A percentile compares a stretch with the other conserved stretches of the same genome.
These are phyloP conservation scores for Pardalotus punctatus DNA, from an alignment of 2,113 vertebrate species.

Conservation along the genomic window DNA sequence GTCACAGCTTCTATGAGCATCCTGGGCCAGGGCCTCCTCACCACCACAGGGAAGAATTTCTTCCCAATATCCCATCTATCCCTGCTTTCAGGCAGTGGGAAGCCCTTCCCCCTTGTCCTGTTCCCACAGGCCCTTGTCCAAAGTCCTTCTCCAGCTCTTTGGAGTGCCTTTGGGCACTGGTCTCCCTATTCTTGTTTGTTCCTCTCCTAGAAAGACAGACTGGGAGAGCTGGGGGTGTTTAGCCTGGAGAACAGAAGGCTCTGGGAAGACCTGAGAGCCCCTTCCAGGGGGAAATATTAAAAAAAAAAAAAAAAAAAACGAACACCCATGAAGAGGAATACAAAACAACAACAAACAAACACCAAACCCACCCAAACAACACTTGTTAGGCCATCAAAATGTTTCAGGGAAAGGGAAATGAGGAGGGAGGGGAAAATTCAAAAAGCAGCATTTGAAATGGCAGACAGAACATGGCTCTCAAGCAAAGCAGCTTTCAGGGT, in stretches of 20 bases:
- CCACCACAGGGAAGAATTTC: background rate
- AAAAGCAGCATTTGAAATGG: background rate
- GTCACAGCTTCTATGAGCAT: background rate
- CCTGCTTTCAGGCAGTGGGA: background rate
- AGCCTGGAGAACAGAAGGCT: background rate
- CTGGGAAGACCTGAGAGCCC: background rate
- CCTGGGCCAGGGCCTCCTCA: background rate
- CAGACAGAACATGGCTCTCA: background rate
- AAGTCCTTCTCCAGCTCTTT: background rate
- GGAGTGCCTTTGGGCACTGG: background rate
- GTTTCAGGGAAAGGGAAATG: background rate
- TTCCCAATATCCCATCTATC: background rate
- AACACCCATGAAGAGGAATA: too few species aligned
- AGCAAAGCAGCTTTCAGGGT: background rate
- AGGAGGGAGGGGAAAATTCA: background rate
- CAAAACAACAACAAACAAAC: background rate
- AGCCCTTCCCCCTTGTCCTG: background rate
- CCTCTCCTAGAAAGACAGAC: background rate
- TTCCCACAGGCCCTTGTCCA: background rate
- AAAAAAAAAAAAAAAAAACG: background rate
- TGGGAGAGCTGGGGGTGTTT: background rate
- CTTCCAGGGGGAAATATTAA: background rate
- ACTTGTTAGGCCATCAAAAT: background rate
- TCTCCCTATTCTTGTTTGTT: background rate
- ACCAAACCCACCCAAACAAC: background rate